A percentile compares a stretch with the other conserved stretches of the same genome.
phyloP scores from a whole-genome alignment of 2,113 vertebrate genomes.

The Caranx ignobilis region DNA sequence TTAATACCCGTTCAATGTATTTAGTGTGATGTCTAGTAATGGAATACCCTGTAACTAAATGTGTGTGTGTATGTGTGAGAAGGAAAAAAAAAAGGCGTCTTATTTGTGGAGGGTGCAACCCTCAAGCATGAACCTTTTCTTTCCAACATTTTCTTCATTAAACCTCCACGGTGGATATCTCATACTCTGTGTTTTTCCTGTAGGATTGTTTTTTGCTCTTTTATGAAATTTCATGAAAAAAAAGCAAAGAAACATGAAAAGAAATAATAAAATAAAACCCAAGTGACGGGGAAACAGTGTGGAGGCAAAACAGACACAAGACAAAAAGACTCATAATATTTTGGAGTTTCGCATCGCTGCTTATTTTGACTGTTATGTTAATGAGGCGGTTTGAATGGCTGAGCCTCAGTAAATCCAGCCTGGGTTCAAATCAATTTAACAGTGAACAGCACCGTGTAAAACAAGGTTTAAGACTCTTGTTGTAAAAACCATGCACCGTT shows the following conservation, averaged over 20 bases:
- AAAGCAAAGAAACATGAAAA: not conserved
- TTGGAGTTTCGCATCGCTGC: constrained; percentile 3
- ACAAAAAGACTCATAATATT: constrained; percentile 17
- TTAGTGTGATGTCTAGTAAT: not conserved
- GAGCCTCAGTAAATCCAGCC: constrained; percentile 14
- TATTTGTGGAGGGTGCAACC: not conserved
- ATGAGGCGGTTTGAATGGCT: constrained; percentile 5
- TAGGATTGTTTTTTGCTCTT: not conserved
- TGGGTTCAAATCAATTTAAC: constrained; percentile 37
- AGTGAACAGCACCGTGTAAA: constrained; percentile 12
- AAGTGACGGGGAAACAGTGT: not conserved
- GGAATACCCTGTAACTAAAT: not conserved
- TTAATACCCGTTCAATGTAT: not conserved
- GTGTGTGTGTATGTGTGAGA: not conserved
- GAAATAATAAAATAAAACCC: not conserved
- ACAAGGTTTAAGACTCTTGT: constrained; percentile 14
- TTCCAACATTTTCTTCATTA: not conserved
- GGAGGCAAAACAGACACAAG: constrained; percentile 8
- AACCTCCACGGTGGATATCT: not conserved
- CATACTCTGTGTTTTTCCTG: not conserved
- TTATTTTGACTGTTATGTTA: constrained; percentile 17
- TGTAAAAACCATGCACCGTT: constrained; percentile 10
- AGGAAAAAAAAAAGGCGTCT: too few species aligned
- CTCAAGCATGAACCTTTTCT: too few species aligned
- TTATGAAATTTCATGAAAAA: not conserved